These are phyloP conservation scores for Osmoderma eremita DNA, from an alignment of 2,888 invertebrate species.

Conservation along the genomic window DNA sequence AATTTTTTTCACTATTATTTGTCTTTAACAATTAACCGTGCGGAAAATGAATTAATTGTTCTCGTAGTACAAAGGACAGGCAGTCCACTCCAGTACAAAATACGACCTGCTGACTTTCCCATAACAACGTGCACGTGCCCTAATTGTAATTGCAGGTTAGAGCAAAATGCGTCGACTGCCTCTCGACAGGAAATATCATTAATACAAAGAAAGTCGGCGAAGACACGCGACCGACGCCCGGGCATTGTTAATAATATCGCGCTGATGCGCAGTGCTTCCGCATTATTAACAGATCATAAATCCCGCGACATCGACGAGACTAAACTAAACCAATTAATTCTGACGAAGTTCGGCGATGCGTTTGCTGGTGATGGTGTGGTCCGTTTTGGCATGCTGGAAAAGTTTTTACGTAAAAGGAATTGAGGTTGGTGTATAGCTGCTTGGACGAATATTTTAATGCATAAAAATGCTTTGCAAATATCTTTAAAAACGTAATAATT, in stretches of 20 bases:
- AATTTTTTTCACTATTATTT: too few relatives aligned
- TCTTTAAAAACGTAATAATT: too few relatives aligned
- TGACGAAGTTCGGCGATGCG: not conserved
- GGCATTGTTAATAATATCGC: constrained; percentile 17
- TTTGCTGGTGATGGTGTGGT: not conserved
- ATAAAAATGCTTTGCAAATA: too few relatives aligned
- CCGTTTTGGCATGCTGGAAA: not conserved
- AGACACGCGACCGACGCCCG: constrained; percentile 1
- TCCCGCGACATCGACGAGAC: constrained; percentile 37
- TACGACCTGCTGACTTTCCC: constrained; percentile 20
- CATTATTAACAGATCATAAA: constrained; percentile 42
- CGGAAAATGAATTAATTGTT: constrained; percentile 6
- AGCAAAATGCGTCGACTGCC: constrained; percentile 43
- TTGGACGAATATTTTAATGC: too few relatives aligned
- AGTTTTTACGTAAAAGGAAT: constrained; percentile 15
- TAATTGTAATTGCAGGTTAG: constrained; percentile 46
- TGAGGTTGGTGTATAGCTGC: not conserved
- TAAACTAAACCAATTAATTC: constrained; percentile 48
- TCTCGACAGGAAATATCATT: constrained; percentile 46
- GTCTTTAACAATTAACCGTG: constrained; percentile 7
- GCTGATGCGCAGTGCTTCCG: constrained; percentile 6
- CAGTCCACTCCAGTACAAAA: not conserved
- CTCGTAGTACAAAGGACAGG: not conserved
- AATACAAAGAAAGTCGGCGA: constrained; percentile 44
- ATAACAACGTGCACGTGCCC: constrained; percentile 26